Conservation (phyloP, 2,888 invertebrate species). For the Nudaria mundana region DNA sequence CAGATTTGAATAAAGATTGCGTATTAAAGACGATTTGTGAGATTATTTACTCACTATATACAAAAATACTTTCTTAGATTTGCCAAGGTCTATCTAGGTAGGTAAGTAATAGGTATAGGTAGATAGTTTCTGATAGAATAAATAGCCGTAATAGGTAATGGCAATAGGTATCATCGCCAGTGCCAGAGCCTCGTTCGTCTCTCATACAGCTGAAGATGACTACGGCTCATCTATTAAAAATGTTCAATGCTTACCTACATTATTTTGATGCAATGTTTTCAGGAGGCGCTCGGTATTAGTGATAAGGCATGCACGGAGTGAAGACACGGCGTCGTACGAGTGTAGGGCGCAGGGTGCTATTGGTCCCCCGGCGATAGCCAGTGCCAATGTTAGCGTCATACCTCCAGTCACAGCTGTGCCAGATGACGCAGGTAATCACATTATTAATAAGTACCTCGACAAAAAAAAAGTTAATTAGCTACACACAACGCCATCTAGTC, state of each 20-base stretch:
- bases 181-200: too few species aligned
- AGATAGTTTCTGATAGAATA: too few species aligned
- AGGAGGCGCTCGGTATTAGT: conserved; percentile 93
- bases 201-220: too few species aligned
- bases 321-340: conserved; percentile 90
- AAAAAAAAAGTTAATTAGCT: too few species aligned
- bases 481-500: too few species aligned
- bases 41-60: conserved; percentile 4
- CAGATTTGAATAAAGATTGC: conserved; percentile 1
- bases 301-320: conserved; percentile 86
- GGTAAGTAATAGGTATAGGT: too few species aligned
- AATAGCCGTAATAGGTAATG: too few species aligned
- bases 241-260: too few species aligned
- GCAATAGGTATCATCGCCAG: too few species aligned
- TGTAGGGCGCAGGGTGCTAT: conserved; percentile 89
- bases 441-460: background rate
- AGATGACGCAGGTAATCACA: conserved; percentile 72
- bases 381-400: conserved; percentile 77
- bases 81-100: too few species aligned
- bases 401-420: conserved; percentile 62
- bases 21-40: conserved; percentile 5
- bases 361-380: conserved; percentile 79
- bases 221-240: too few species aligned
- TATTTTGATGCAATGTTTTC: conserved; percentile 29
- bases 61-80: too few species aligned